Evolutionary conservation across 2,888 invertebrate genomes (phyloP).

Genomic region (Xanthorhoe designata): DNA sequence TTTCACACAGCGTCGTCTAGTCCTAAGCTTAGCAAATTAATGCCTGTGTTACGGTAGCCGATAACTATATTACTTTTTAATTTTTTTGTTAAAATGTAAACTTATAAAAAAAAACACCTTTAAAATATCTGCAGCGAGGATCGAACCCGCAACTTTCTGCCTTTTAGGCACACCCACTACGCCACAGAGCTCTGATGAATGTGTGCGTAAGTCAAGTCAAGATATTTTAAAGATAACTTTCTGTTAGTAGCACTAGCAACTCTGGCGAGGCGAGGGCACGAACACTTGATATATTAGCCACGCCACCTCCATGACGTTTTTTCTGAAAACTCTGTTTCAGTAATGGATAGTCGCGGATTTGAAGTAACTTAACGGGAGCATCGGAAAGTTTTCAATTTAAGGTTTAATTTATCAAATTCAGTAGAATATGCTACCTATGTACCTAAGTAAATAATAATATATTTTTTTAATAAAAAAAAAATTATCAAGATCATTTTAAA

Average conservation of each 20-base stretch:
- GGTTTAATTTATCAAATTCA: not conserved
- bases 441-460: too few species aligned
- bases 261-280: constrained; percentile 55
- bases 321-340: constrained; percentile 65
- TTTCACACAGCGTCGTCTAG: too few species aligned
- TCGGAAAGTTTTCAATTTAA: constrained; percentile 21
- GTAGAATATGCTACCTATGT: too few species aligned
- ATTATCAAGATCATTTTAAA: too few species aligned
- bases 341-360: constrained; percentile 29
- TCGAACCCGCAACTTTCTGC: too few species aligned
- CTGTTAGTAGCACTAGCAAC: constrained; percentile 10
- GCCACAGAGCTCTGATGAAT: not conserved
- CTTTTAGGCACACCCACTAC: too few species aligned
- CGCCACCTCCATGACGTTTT: constrained; percentile 74
- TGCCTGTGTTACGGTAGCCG: too few species aligned
- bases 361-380: constrained; percentile 28
- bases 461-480: not conserved
- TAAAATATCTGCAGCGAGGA: too few species aligned
- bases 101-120: too few species aligned
- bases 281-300: constrained; percentile 69
- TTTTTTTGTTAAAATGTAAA: too few species aligned
- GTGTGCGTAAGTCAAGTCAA: not conserved
- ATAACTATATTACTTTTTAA: too few species aligned
- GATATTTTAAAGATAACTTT: not conserved
- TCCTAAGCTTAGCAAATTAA: too few species aligned